These are phyloP conservation scores for Axea sp. DNA, from an alignment of 2,888 invertebrate species.

Conservation along the genomic window DNA sequence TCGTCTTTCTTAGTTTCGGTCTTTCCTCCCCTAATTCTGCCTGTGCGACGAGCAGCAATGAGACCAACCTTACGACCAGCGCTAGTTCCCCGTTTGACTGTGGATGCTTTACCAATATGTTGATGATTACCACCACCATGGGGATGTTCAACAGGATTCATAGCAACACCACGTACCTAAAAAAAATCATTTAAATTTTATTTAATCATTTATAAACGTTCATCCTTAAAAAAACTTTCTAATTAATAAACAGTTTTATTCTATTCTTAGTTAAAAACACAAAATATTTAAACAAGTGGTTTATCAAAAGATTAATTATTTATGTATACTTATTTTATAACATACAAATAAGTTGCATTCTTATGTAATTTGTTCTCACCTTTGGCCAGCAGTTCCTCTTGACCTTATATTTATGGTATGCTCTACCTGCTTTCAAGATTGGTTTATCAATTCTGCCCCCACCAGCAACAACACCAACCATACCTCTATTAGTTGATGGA, in stretches of 20 bases:
- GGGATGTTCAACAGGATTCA: constrained; percentile 99
- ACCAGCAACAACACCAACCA: constrained; percentile 99
- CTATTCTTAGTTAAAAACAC: too few relatives aligned
- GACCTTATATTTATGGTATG: constrained; percentile 99
- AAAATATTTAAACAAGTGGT: too few relatives aligned
- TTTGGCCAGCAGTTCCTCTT: constrained; percentile 99
- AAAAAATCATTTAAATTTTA: too few relatives aligned
- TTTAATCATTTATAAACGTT: too few relatives aligned
- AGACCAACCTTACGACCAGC: constrained; percentile 99
- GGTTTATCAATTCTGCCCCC: constrained; percentile 99
- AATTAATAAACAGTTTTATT: too few relatives aligned
- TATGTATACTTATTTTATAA: too few relatives aligned
- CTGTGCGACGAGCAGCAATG: constrained; percentile 99
- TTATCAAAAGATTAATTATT: too few relatives aligned
- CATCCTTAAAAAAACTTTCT: too few relatives aligned
- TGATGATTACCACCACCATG: constrained; percentile 99
- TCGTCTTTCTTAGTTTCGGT: constrained; percentile 92
- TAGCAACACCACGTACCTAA: constrained; percentile 96
- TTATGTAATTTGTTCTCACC: constrained; percentile 82
- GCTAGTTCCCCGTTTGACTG: constrained; percentile 98
- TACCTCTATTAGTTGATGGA: constrained; percentile 99
- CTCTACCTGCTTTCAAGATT: constrained; percentile 98
- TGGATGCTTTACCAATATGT: constrained; percentile 99
- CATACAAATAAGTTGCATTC: too few relatives aligned
- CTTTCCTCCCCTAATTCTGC: constrained; percentile 99